Base-by-base conservation (phyloP, 2,888 invertebrate genomes). In the Pimpla rufipes region DNA sequence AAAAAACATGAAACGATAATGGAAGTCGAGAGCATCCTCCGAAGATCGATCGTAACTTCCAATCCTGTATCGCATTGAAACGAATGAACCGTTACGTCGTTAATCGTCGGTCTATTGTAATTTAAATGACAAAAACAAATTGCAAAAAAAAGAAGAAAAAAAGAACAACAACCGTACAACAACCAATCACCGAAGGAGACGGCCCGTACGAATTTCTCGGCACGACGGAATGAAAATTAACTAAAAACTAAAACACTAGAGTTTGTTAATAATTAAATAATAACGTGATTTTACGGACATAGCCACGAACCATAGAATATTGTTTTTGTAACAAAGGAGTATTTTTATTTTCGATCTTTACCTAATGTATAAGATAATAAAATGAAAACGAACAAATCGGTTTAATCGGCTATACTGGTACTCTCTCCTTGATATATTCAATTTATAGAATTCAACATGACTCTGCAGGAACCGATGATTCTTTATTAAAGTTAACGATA, bases 251-350 rank as follows among this genome's bases (percentile, higher is more conserved):
- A 85, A 73, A 35, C 40, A 62, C 73, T 78, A 79, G 55, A 85
- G 79, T 81, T 86, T 85, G 81, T 83, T 86, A 85, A 84, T 86
- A 85, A 87, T 85, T 78, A 76, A 87, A 77, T 82, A 71, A 73
- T 64, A 78, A 78, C 79, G 75, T 84, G 79, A 75, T 81, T 88
- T 86, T 83, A 81, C 79, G 79, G 80, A 81, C 84, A 70, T 83
- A 85, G 77, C 85, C 85, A 85, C 83, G 78, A 87, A 83, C 71
- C 73, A 87, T 85, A 85, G 74, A 67, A 86, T 84, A 88, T 89
- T 89, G 87, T 88, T 90, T 91, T 90, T 89, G 88, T 89, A 89
- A 89, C 88, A 90, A 90, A 88, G 89, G 77, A 89, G 88, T 91
- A 89, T 89, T 89, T 90, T 89, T 89, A 89, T 89, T 90, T 87